Conservation (phyloP, 2,113 vertebrate species). For the Craseonycteris thonglongyai region DNA sequence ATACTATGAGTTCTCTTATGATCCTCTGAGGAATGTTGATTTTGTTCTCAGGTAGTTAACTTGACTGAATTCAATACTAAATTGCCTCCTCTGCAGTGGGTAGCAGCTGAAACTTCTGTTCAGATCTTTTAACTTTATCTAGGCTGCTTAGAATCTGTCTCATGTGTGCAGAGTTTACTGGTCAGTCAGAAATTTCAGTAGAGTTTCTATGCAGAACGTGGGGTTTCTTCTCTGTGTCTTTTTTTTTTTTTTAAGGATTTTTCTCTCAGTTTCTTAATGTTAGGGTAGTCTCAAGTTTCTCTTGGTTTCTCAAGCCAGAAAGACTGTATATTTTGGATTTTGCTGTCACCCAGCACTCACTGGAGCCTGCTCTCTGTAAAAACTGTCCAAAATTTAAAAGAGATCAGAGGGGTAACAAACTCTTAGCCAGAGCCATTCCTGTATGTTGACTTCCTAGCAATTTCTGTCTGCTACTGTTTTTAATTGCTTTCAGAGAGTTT, state of each 20-base stretch:
- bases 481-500: background rate
- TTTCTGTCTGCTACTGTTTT: background rate
- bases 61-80: background rate
- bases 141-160: background rate
- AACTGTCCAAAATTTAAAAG: background rate
- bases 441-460: background rate
- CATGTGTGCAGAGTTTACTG: background rate
- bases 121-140: background rate
- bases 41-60: background rate
- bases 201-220: background rate
- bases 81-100: background rate
- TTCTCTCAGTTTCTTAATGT: background rate
- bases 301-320: background rate
- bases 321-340: background rate
- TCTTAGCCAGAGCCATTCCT: background rate
- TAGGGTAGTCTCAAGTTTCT: background rate
- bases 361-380: background rate
- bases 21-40: background rate
- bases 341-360: background rate
- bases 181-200: background rate
- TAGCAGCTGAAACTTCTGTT: background rate
- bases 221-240: background rate
- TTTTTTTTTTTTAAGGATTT: background rate
- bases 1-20: background rate
- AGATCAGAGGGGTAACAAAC: background rate